Evolutionary conservation across 2,113 vertebrate species (phyloP), one percentile per base, ranked within the genome.

Genomic region (Psilopsiagon aymara): DNA sequence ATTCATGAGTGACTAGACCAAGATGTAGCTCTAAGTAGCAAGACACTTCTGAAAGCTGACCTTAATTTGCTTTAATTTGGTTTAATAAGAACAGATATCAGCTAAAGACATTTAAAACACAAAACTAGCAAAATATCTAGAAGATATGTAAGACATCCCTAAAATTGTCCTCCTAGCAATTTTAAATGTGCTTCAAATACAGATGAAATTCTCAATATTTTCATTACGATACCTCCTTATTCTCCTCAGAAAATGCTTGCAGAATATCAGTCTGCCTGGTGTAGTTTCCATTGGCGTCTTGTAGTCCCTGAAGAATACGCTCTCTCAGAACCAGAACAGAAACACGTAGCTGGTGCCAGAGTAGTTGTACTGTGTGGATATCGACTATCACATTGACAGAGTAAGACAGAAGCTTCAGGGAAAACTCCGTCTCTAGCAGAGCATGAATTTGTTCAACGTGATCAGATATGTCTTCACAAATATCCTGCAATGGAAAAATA

Each of bases 371-470:
- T 0, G 98, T 98, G 9, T 99, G 99, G 96, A 99, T 99, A 97
- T 99, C 99, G 1, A 99, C 99, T 29, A 99, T 99, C 97, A 99
- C 99, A 80, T 99, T 99, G 97, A 99, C 99, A 0, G 99, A 99
- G 97, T 99, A 99, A 59, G 99, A 99, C 67, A 99, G 98, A 71
- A 99, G 98, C 97, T 99, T 99, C 94, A 99, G 98, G 96, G 99
- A 99, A 98, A 99, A 99, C 97, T 99, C 99, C 0, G 99, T 99
- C 98, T 99, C 99, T 91, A 99, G 96, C 8, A 99, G 97, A 79
- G 99, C 99, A n/a, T 99, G 99, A 93, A 99, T 99, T 98, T 99
- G 99, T 97, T 99, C 99, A 95, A 99, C 99, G 15, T 99, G 99
- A 97, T 99, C 99, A 3, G 99, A 99, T 98, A 99, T 99, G 97